Evolutionary conservation across 2,113 vertebrate species (phyloP), one percentile per base, ranked within the genome.

Genomic region (Dasypus novemcinctus): DNA sequence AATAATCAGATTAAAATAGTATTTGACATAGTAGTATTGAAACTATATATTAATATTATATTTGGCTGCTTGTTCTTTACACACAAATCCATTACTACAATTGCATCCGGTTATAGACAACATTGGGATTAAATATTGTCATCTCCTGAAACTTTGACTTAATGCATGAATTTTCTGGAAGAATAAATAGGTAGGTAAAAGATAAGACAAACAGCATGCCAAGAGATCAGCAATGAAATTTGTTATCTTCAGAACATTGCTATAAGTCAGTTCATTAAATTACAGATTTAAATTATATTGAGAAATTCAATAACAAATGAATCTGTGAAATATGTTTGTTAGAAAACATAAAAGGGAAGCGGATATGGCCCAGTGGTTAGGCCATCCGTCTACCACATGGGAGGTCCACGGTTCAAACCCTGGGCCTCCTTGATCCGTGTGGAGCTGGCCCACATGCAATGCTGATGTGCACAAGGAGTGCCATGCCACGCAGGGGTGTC

Each of bases 161-260:
- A 52, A 84, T 87, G 91, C 83, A 41, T 83, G 91, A 96, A 94
- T 95, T 95, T 66, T 79, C 81, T 90, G 82, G 79, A 64, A 79
- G 74, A 69, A 90, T 63, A 17, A 72, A 74, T 52, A 29, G 11
- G 5, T 72, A 68, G 75, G 63, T 72, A 46, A 90, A 72, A 91
- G 89, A 88, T 10, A 76, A 18, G 49, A 59, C 66, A 17, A 49
- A 69, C 36, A 64, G 54, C 23, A 29, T 41, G 41, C 46, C 29
- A 46, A 66, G 63, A 27, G 38, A 84, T 87, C 87, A 81, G 59
- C 81, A 86, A 33, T 54, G 92, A 92, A 23, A 66, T 86, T 33
- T 80, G 87, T 54, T 92, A 36, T 74, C 57, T 95, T 95, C 18
- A 90, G 80, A 95, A 82, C 78, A 89, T 72, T 91, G 46, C 41